Conservation (phyloP, 2,888 invertebrate genomes). For the Alviniconcha strummeri region DNA sequence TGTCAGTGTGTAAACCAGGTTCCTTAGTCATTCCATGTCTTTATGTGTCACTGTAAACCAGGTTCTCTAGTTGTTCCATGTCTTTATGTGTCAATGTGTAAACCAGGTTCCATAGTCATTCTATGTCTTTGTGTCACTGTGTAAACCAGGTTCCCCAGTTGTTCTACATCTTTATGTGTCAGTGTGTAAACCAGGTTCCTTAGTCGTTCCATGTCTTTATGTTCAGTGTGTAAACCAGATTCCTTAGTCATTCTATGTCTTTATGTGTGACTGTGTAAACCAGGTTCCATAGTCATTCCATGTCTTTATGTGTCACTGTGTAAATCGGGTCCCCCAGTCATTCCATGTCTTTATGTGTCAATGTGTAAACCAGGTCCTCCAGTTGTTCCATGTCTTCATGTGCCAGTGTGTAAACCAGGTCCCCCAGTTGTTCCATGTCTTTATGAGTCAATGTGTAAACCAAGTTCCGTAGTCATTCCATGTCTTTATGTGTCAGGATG, state of each 20-base stretch:
- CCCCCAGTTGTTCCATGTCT: not conserved
- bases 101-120: not conserved
- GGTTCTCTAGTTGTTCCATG: conserved; percentile 43
- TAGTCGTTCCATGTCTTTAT: not conserved
- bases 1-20: too few relatives aligned
- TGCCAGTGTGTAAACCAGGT: too few relatives aligned
- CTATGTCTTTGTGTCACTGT: not conserved
- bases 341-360: not conserved
- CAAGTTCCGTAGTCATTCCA: too few relatives aligned
- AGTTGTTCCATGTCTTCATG: too few relatives aligned
- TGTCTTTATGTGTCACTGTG: too few relatives aligned
- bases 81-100: too few relatives aligned
- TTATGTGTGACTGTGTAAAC: not conserved
- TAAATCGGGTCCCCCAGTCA: not conserved
- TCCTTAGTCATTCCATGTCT: not conserved
- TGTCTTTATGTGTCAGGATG: too few relatives aligned
- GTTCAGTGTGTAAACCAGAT: too few relatives aligned
- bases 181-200: too few relatives aligned
- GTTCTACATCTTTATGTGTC: too few relatives aligned
- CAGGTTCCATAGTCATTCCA: too few relatives aligned
- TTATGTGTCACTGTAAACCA: conserved; percentile 48
- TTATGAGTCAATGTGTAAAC: too few relatives aligned
- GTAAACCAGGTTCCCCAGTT: not conserved
- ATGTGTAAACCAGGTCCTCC: conserved; percentile 58
- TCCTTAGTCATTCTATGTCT: not conserved